phyloP scores from a whole-genome alignment of 1,140 invertebrate genomes.

The Microplitis demolitor region DNA sequence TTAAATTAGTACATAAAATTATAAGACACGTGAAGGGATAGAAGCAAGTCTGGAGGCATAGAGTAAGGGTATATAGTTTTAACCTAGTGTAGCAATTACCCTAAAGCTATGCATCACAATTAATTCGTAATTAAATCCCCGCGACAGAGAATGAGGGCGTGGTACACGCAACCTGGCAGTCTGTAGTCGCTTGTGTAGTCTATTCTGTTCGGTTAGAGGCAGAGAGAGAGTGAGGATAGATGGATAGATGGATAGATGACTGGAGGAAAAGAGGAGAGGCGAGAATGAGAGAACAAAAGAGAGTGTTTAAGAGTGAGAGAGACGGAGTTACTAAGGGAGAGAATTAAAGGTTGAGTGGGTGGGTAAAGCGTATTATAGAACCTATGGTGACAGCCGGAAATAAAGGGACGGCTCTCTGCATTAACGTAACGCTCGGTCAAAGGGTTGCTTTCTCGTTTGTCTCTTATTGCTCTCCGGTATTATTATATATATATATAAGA shows the following conservation, averaged over 20 bases:
- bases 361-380: constrained; percentile 18
- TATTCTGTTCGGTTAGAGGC: background rate
- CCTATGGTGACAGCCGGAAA: constrained; percentile 49
- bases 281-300: no score
- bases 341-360: background rate
- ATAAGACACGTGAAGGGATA: background rate
- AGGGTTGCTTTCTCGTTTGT: constrained; percentile 38
- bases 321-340: constrained; percentile 4
- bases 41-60: background rate
- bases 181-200: background rate
- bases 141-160: constrained; percentile 25
- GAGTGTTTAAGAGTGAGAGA: no score
- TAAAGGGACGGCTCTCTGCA: constrained; percentile 48
- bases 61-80: constrained; percentile 24
- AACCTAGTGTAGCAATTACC: constrained; percentile 40
- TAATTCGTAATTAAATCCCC: constrained; percentile 52
- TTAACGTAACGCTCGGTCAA: constrained; percentile 46
- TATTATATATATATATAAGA: background rate
- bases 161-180: constrained; percentile 16
- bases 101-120: constrained; percentile 45
- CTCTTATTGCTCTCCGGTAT: background rate
- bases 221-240: constrained; percentile 11
- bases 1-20: background rate
- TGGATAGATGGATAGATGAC: no score
- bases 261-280: no score